phyloP scores from a whole-genome alignment of 1,140 invertebrate species.

The Linepithema humile region DNA sequence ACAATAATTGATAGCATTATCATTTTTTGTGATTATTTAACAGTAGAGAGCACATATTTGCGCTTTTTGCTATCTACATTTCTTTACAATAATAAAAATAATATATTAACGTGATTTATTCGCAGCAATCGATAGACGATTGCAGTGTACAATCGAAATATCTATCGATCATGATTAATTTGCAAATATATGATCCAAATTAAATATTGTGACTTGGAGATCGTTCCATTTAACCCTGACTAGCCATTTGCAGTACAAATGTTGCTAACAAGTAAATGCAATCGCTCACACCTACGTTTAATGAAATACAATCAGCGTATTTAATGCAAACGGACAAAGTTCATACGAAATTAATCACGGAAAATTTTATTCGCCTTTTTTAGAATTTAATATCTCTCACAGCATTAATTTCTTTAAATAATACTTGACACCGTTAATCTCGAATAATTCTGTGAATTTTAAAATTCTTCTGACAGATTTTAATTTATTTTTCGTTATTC shows the following conservation, averaged over 20 bases:
- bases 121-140: background rate
- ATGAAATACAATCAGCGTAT: slow-evolving; percentile 36
- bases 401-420: background rate
- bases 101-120: background rate
- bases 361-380: background rate
- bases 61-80: background rate
- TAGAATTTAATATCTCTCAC: background rate
- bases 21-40: background rate
- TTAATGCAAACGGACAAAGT: background rate
- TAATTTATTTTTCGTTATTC: background rate
- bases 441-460: background rate
- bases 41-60: background rate
- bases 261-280: slow-evolving; percentile 20
- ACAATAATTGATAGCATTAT: background rate
- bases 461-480: background rate
- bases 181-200: slow-evolving; percentile 13
- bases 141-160: background rate
- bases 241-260: slow-evolving; percentile 41
- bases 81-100: background rate
- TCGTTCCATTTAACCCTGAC: background rate
- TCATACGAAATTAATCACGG: slow-evolving; percentile 1
- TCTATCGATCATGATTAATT: slow-evolving; percentile 47
- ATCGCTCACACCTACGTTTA: slow-evolving; percentile 32
- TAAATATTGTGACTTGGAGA: slow-evolving; percentile 36
- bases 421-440: background rate